These are phyloP conservation scores for Liposcelis brunnea DNA, from an alignment of 2,888 invertebrate species.

Conservation along the genomic window DNA sequence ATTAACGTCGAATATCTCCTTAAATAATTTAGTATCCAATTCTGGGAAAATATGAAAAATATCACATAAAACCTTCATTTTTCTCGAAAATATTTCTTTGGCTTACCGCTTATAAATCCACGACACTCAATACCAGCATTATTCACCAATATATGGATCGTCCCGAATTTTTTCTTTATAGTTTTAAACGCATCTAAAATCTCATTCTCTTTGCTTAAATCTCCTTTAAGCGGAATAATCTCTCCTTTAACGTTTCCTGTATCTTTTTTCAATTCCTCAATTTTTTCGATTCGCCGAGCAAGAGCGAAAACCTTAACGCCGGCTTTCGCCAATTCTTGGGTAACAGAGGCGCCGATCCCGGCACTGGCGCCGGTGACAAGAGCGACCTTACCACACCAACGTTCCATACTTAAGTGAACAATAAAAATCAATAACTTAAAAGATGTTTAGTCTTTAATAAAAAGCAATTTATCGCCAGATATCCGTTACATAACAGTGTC, in stretches of 20 bases:
- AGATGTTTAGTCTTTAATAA: too few species aligned
- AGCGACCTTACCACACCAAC: too few species aligned
- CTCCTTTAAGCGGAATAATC: constrained; percentile 23
- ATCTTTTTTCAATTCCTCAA: not conserved
- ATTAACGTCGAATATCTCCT: constrained; percentile 18
- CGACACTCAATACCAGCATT: constrained; percentile 22
- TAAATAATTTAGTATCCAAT: constrained; percentile 16
- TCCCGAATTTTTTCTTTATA: constrained; percentile 23
- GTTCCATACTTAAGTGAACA: too few species aligned
- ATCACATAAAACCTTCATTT: not conserved
- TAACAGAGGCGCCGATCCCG: not conserved
- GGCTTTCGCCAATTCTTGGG: not conserved
- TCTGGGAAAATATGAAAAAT: too few species aligned
- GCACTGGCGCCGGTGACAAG: too few species aligned
- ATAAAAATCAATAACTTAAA: too few species aligned
- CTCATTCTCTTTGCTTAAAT: constrained; percentile 23
- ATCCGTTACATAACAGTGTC: too few species aligned
- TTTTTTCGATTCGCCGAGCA: not conserved
- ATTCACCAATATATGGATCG: constrained; percentile 25
- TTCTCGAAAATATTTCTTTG: not conserved
- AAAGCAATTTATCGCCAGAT: too few species aligned
- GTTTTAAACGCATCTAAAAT: constrained; percentile 22
- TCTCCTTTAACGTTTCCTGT: constrained; percentile 14
- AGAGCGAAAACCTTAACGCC: not conserved
- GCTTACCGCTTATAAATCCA: constrained; percentile 18